Evolutionary conservation across 2,888 invertebrate genomes (phyloP).

Genomic region (Priocnemis perturbator): DNA sequence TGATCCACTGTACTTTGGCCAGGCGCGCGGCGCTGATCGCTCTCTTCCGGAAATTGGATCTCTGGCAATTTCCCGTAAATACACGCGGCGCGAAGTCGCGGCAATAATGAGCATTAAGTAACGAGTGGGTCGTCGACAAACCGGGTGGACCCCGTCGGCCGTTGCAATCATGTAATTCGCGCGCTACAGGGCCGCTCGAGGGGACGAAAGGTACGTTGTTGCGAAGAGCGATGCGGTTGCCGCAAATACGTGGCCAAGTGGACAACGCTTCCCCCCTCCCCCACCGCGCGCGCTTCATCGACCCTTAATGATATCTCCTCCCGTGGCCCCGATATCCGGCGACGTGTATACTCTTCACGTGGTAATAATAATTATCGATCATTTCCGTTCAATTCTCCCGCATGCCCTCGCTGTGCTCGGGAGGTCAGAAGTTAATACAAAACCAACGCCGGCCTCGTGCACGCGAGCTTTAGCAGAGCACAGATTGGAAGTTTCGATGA

Average conservation of each 20-base stretch:
- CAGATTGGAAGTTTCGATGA: too few relatives aligned
- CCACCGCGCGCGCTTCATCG: constrained; percentile 63
- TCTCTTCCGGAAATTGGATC: constrained; percentile 65
- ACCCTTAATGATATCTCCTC: constrained; percentile 63
- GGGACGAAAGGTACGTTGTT: constrained; percentile 33
- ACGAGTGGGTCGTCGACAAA: constrained; percentile 47
- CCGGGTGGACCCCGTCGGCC: constrained; percentile 53
- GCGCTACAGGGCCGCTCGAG: constrained; percentile 45
- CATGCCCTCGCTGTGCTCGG: not conserved
- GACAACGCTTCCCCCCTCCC: constrained; percentile 23
- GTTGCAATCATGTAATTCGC: constrained; percentile 68
- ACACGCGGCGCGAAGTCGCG: constrained; percentile 66
- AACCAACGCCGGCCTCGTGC: constrained; percentile 49
- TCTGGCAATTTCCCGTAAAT: constrained; percentile 65
- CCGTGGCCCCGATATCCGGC: constrained; percentile 53
- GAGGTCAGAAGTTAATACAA: constrained; percentile 60
- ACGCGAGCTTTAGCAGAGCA: not conserved
- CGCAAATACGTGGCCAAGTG: constrained; percentile 42
- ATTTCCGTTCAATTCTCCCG: constrained; percentile 52
- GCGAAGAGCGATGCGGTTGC: constrained; percentile 21
- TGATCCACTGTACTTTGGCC: too few relatives aligned
- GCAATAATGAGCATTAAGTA: constrained; percentile 70
- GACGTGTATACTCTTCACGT: constrained; percentile 31
- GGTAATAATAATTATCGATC: constrained; percentile 58
- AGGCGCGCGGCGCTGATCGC: too few relatives aligned